phyloP scores from a whole-genome alignment of 2,888 invertebrate genomes.

The Eristalis tenax region DNA sequence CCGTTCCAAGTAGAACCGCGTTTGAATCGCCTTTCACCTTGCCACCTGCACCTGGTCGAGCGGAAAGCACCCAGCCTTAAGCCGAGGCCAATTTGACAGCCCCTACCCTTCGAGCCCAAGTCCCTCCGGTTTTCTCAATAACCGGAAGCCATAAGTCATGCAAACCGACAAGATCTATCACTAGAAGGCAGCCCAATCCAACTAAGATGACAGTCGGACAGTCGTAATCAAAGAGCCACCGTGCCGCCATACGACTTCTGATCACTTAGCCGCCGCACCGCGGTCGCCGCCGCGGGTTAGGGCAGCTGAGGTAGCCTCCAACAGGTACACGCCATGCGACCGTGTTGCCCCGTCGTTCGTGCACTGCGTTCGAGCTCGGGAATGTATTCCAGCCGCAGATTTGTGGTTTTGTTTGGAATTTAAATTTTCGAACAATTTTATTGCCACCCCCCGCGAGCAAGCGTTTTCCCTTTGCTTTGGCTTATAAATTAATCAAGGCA shows the following conservation, averaged over 20 bases:
- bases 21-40: neutral
- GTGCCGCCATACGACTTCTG: constrained; percentile 61
- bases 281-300: neutral
- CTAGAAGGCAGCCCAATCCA: constrained; percentile 48
- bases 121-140: constrained; percentile 27
- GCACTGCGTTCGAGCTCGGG: constrained; percentile 30
- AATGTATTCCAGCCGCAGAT: constrained; percentile 55
- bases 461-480: constrained; percentile 30
- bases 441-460: constrained; percentile 27
- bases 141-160: constrained; percentile 68
- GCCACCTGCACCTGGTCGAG: neutral
- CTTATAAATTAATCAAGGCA: constrained; percentile 55
- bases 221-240: constrained; percentile 56
- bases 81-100: neutral
- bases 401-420: constrained; percentile 61
- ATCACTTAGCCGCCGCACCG: constrained; percentile 1
- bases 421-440: constrained; percentile 39
- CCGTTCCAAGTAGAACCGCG: neutral
- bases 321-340: constrained; percentile 46
- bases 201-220: constrained; percentile 68
- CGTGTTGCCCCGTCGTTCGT: constrained; percentile 52
- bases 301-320: constrained; percentile 32
- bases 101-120: neutral
- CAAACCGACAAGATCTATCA: constrained; percentile 58
- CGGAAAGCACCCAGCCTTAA: neutral